Conservation (phyloP, 1,140 invertebrate genomes). For the Adelges cooleyi region DNA sequence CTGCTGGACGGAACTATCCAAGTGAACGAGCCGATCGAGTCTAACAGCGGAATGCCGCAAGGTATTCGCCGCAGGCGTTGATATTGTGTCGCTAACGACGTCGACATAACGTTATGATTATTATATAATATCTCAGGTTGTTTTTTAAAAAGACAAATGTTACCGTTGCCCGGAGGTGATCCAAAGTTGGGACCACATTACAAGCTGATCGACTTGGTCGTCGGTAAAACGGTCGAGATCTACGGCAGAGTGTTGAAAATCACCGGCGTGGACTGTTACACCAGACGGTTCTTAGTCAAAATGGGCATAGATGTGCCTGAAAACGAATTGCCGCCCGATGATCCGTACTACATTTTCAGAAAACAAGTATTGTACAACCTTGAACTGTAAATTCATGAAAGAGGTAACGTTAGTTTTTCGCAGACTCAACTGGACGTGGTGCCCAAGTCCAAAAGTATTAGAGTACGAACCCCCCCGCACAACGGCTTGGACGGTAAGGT, state of each 20-base stretch:
- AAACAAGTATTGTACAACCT: neutral
- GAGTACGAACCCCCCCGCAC: too few species aligned
- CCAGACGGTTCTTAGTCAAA: neutral
- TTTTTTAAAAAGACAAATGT: constrained; percentile 18
- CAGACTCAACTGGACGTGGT: neutral
- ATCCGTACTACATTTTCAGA: neutral
- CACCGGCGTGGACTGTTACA: neutral
- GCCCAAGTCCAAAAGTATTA: neutral
- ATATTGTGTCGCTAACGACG: too few species aligned
- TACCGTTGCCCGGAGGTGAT: constrained; percentile 10
- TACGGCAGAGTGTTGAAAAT: neutral
- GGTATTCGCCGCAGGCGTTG: neutral
- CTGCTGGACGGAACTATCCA: constrained; percentile 3
- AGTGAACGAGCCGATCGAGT: neutral
- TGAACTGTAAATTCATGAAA: too few species aligned
- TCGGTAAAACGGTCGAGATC: neutral
- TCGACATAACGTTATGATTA: too few species aligned
- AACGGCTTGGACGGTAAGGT: neutral
- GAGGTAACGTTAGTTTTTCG: neutral
- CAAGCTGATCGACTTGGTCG: neutral
- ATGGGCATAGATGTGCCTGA: neutral
- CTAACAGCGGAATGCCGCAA: neutral
- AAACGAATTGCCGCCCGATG: neutral
- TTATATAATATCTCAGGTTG: neutral
- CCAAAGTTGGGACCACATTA: neutral